phyloP scores from a whole-genome alignment of 1,140 invertebrate genomes.

The Aphis gossypii region DNA sequence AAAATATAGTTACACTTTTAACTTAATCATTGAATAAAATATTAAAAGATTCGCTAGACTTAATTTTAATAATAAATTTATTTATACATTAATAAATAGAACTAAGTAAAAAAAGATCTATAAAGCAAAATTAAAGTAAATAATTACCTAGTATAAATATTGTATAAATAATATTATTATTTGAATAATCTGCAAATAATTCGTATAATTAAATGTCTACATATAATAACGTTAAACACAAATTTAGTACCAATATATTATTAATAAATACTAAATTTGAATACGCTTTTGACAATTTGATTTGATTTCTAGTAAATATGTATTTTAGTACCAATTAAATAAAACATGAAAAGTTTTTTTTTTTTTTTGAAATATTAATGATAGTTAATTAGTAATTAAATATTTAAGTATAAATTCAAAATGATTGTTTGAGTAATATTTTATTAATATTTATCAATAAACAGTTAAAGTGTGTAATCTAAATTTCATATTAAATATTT shows the following conservation, averaged over 20 bases:
- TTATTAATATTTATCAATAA: background rate
- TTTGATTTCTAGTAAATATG: background rate
- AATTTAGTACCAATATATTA: conserved; percentile 34
- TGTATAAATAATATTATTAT: background rate
- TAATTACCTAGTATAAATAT: background rate
- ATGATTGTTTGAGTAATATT: background rate
- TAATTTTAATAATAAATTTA: background rate
- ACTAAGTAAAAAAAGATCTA: too few species aligned
- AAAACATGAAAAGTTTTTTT: background rate
- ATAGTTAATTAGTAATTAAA: background rate
- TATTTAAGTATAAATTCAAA: background rate
- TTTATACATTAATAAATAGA: too few species aligned
- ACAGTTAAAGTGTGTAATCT: background rate
- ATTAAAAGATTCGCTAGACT: background rate
- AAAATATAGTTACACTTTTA: background rate
- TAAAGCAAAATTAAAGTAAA: background rate
- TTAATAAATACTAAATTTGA: conserved; percentile 50
- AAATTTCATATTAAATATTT: background rate
- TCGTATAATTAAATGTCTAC: background rate
- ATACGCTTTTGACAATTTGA: background rate
- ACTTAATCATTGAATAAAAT: background rate
- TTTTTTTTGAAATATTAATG: background rate
- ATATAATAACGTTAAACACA: background rate
- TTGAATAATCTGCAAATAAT: background rate
- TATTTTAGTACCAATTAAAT: background rate